Evolutionary conservation across 2,888 invertebrate species (phyloP), one percentile per base, ranked within the genome.

Genomic region (Erebia epiphron): DNA sequence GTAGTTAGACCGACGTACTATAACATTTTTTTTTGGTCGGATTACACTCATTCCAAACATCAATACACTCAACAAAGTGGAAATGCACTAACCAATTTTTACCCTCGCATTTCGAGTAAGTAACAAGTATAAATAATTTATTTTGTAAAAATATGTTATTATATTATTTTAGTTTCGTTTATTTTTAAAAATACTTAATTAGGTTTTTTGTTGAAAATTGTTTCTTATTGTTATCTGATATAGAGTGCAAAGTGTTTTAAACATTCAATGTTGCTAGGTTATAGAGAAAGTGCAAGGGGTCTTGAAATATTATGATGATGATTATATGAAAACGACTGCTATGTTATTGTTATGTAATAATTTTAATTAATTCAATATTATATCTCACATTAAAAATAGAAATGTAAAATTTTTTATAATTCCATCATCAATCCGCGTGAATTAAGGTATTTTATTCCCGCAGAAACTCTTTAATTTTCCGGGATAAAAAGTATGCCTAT

Each of bases 41-140:
- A 8, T 84, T 82, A 81, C 85, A 83, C 41, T 77, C 57, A 69
- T 69, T 78, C 79, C 80, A 85, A 88, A 88, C 83, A 87, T 86
- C 86, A 87, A 86, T 86, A 85, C 71, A 61, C 58, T 56, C 64
- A 63, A 41, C 71, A 56, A 70, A 65, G 56, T 56, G 43, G 18
- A 52, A 64, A 41, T 49, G 14, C 52, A 54, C 26, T 11, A 26
- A 11, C 52, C 9, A 26, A 21, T 18, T 49, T 41, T 61, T 43
- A 13, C 18, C 14, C 8, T 50, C 50, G 26, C 10, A 26, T 50
- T 63, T 60, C 60, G 13, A 60, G 13, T 18, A 18, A 7, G 7
- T 43, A 16, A 35, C 1, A 16, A 60, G 60, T 41, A 35, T 35
- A 26, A 26, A 26, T 26, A 26, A 26, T 26, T 26, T 3, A 26